Conservation (phyloP, 2,888 invertebrate genomes). For the Tetragonisca angustula region DNA sequence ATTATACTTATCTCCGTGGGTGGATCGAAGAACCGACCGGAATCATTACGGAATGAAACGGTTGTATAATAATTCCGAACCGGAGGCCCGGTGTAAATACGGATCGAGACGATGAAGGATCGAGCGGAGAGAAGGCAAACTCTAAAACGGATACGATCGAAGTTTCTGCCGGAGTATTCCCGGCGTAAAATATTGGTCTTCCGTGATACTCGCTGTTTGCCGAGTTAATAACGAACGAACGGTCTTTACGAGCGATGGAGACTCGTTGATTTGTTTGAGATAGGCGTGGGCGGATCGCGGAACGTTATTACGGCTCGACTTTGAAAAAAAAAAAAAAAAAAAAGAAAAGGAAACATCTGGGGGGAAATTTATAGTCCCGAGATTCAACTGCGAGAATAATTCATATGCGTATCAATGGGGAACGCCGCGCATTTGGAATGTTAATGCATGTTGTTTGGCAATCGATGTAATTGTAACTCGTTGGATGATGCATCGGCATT, state of each 20-base stretch:
- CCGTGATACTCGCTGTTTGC: constrained; percentile 50
- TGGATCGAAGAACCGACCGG: neutral
- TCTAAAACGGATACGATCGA: constrained; percentile 46
- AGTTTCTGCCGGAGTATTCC: constrained; percentile 31
- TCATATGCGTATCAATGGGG: neutral
- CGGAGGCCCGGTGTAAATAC: constrained; percentile 36
- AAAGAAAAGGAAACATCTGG: too few species aligned
- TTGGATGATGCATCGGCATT: neutral
- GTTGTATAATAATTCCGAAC: constrained; percentile 33
- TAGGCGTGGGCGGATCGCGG: constrained; percentile 34
- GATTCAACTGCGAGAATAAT: neutral
- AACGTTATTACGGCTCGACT: neutral
- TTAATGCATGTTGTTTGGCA: neutral
- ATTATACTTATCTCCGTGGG: neutral
- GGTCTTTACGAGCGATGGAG: constrained; percentile 39
- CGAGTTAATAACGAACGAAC: constrained; percentile 51
- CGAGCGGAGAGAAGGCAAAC: constrained; percentile 37
- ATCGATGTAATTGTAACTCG: neutral
- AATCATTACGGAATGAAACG: constrained; percentile 33
- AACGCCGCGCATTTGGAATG: neutral
- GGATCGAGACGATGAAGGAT: constrained; percentile 33
- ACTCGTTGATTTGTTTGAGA: constrained; percentile 59
- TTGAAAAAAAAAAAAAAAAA: too few species aligned
- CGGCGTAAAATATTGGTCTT: constrained; percentile 49
- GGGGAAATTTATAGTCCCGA: neutral